Percentiles rank a stretch among this genome's conserved stretches.
Conservation (phyloP, 2,888 invertebrate species). For the Melinaea menophilus region DNA sequence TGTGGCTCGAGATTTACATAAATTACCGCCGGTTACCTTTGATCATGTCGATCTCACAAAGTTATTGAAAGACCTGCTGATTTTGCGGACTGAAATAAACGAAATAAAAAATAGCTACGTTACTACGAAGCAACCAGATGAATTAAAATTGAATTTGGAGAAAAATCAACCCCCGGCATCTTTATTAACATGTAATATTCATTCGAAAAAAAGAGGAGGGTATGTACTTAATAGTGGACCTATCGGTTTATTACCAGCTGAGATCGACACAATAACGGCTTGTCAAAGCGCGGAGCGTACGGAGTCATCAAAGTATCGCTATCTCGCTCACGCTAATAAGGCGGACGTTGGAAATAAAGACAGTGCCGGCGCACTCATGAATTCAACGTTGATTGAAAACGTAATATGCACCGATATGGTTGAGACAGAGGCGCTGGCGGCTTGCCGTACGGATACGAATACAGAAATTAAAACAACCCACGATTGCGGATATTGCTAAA, state of each 20-base stretch:
- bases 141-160: background rate
- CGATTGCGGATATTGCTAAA: background rate
- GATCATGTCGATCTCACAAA: conserved; percentile 13
- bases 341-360: background rate
- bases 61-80: conserved; percentile 8
- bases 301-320: background rate
- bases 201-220: background rate
- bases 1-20: too few species aligned
- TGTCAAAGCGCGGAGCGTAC: background rate
- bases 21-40: too few species aligned
- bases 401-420: background rate
- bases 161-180: background rate
- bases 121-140: background rate
- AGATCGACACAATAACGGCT: background rate
- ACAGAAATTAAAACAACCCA: background rate
- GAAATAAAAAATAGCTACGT: conserved; percentile 6
- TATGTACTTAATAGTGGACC: background rate
- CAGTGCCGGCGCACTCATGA: background rate
- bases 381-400: background rate
- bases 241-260: background rate
- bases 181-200: background rate
- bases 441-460: background rate
- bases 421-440: background rate
- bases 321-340: background rate
- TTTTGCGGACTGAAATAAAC: background rate